phyloP scores from a whole-genome alignment of 1,140 invertebrate genomes.

The Triops cancriformis region DNA sequence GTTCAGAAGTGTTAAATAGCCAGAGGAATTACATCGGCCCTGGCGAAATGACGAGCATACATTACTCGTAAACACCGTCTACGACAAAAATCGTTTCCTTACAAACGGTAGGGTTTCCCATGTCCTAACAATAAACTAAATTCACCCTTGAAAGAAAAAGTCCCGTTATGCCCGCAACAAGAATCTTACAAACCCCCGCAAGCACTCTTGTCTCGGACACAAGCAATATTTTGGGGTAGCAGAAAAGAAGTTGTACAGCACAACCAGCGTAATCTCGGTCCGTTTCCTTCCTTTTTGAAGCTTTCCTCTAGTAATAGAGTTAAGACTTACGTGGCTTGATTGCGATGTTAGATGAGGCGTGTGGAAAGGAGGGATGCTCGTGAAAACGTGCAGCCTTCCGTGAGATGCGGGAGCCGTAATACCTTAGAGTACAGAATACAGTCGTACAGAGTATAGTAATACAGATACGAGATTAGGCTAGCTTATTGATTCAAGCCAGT shows the following conservation, averaged over 20 bases:
- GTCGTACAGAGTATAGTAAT: too few relatives aligned
- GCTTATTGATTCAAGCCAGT: neutral
- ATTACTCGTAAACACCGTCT: neutral
- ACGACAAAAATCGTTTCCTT: neutral
- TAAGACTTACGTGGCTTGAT: neutral
- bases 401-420: neutral
- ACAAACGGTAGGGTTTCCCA: neutral
- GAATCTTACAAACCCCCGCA: neutral
- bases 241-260: too few relatives aligned
- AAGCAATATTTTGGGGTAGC: neutral
- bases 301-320: neutral
- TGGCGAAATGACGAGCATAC: neutral
- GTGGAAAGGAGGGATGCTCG: neutral
- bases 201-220: neutral
- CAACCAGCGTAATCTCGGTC: too few relatives aligned
- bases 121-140: neutral
- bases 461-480: neutral
- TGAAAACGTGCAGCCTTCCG: neutral
- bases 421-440: neutral
- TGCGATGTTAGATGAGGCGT: neutral
- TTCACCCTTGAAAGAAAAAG: slow-evolving; percentile 10
- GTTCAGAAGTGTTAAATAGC: neutral
- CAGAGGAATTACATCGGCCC: neutral
- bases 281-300: neutral
- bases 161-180: neutral